phyloP scores from a whole-genome alignment of 2,888 invertebrate species.

The Diaphora mendica region DNA sequence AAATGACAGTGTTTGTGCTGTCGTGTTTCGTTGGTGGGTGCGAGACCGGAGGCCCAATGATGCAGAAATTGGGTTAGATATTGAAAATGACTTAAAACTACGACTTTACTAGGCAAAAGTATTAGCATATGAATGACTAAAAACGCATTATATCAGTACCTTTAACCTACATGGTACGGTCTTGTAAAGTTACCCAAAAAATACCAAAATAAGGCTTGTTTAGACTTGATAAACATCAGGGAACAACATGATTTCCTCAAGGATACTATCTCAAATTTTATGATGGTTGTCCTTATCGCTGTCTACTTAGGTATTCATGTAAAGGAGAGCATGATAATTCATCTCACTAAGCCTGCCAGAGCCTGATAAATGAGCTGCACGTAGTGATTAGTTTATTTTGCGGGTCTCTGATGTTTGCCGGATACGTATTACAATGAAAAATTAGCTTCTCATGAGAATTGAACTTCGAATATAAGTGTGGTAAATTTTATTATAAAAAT shows the following conservation, averaged over 20 bases:
- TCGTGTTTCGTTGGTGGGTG: too few relatives aligned
- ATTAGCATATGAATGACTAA: too few relatives aligned
- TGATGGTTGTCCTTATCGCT: conserved; percentile 13
- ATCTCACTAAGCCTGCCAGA: conserved; percentile 24
- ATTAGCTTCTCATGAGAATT: background rate
- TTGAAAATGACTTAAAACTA: too few relatives aligned
- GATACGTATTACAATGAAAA: conserved; percentile 23
- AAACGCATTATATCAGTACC: background rate
- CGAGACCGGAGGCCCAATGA: too few relatives aligned
- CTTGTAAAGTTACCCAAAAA: background rate
- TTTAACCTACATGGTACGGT: background rate
- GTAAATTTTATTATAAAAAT: background rate
- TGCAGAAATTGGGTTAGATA: too few relatives aligned
- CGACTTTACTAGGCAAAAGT: too few relatives aligned
- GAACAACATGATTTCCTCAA: background rate
- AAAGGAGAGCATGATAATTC: conserved; percentile 21
- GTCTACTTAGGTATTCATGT: conserved; percentile 23
- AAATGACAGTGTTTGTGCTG: too few relatives aligned
- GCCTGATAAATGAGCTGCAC: conserved; percentile 36
- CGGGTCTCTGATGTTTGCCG: conserved; percentile 3
- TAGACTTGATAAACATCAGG: background rate
- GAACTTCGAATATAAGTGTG: background rate
- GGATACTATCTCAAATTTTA: conserved; percentile 11
- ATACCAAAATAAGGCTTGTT: background rate
- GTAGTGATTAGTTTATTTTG: conserved; percentile 30